Base-by-base conservation (phyloP, 2,113 vertebrate genomes). In the Ceuthmochares aereus region DNA sequence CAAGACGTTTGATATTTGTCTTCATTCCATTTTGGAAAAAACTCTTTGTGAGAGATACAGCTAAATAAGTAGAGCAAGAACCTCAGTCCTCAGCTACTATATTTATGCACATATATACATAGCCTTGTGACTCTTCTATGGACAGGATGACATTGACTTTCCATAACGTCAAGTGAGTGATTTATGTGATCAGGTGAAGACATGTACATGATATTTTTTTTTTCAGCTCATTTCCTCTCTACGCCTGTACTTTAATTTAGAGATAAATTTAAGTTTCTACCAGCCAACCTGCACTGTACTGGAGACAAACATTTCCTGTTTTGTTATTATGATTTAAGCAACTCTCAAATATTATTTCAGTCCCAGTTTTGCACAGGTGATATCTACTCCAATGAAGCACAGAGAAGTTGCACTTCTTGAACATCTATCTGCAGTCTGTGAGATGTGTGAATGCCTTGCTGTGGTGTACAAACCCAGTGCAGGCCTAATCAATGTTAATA, bases 161-260 rank as follows among this genome's bases (percentile, higher is more conserved):
- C 94, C 81, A 70, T 90, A 70, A 58, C 0, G 43, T 88, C 89
- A 92, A 92, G 60, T 32, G 47, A 90, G 80, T 79, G 91, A 96
- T 95, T 95, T 95, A 84, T 92, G 66, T 68, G 77, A 95, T 95
- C 94, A 95, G 84, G 93, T 87, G 91, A 94, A 91, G 94, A 95
- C 91, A 94, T 64, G 76, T 84, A 94, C 69, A 60, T 36, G 64
- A 84, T 64, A 70, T 89, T 94, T 93, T 92, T 92, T 40, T 40
- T 96, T 94, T 34, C 73, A 82, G 60, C 91, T 95, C 62, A 30
- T 94, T 97, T 95, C 84, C 94, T 96, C 81, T 87, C 55, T 82
- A 19, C 63, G 49, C 17, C 34, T 83, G 32, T 83, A 80, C 54
- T 83, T 76, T 23, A 83, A 21, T 34, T 81, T 84, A n/a, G 64